Base-by-base conservation (phyloP, 1,140 invertebrate genomes). In the Nymphalis io region DNA sequence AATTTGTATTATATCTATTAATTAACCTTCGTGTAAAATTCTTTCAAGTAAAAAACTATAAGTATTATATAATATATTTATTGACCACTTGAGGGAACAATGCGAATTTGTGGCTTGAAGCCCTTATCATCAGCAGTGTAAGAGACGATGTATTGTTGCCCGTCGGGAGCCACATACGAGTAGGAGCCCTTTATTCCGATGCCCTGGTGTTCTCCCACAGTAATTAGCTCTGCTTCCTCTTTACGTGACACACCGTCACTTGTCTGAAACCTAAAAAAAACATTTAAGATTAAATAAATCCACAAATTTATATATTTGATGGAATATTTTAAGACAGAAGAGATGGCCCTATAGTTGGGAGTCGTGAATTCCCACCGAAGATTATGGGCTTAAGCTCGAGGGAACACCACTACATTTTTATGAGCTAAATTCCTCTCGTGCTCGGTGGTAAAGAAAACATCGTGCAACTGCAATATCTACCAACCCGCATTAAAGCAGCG, bases 101-200 rank as follows among this genome's bases (percentile, higher is more conserved):
- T 72, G 15, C 75, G 75, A 13, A 90, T 79, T 6, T 75, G 68
- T 0, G 95, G 94, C 71, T 95, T 91, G 87, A 88, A 93, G 42
- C 93, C 93, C 73, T 92, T 92, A 60, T 93, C 92, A 69, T 93
- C 92, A 53, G 93, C 93, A 20, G 92, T 92, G 83, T 93, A 94
- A 16, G 93, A 94, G 48, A 97, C 93, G 57, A 93, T 93, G 76
- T 96, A 95, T 42, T 94, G 92, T 75, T 94, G 93, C n/a, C 96
- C 95, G 71, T 96, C 95, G 10, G 95, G 93, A 13, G 90, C 94
- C 4, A 93, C 63, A 89, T 92, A 95, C 18, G 92, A 92, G 84
- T 93, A 94, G 39, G 93, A 93, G 13, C 95, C 94, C 2, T 87
- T 89, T 0, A 95, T 93, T 1, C 92, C 92, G 13, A 95, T 92